Conservation (phyloP, 1,140 invertebrate genomes). For the Cydia fagiglandana region DNA sequence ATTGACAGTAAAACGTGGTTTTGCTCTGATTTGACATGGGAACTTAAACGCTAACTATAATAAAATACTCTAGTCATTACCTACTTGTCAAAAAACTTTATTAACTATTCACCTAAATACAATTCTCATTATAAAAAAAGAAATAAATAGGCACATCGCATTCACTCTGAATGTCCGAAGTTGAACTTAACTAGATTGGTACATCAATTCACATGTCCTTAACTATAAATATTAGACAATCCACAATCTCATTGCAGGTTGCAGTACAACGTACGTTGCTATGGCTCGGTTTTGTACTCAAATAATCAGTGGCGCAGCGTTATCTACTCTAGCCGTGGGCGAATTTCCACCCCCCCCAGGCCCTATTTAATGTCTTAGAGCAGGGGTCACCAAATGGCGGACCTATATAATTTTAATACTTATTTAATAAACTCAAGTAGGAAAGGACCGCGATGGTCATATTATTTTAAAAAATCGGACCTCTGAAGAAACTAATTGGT, state of each 20-base stretch:
- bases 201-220: slow-evolving; percentile 56
- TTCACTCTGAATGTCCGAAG: slow-evolving; percentile 63
- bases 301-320: slow-evolving; percentile 39
- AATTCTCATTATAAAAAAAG: slow-evolving; percentile 65
- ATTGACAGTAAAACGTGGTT: slow-evolving; percentile 44
- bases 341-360: too few relatives aligned
- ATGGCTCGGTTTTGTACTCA: slow-evolving; percentile 74
- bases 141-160: slow-evolving; percentile 76
- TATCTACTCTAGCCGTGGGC: too few relatives aligned
- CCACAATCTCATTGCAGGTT: slow-evolving; percentile 67
- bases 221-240: slow-evolving; percentile 52
- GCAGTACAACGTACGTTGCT: slow-evolving; percentile 56
- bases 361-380: too few relatives aligned
- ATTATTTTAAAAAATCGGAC: too few relatives aligned
- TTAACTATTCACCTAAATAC: slow-evolving; percentile 59
- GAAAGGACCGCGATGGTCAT: too few relatives aligned
- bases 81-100: slow-evolving; percentile 57
- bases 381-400: too few relatives aligned
- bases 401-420: too few relatives aligned
- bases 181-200: slow-evolving; percentile 61
- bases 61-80: slow-evolving; percentile 57
- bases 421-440: too few relatives aligned
- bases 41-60: slow-evolving; percentile 48
- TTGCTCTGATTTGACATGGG: slow-evolving; percentile 42
- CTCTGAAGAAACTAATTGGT: too few relatives aligned